phyloP scores from a whole-genome alignment of 2,113 vertebrate genomes.

The Solea senegalensis region DNA sequence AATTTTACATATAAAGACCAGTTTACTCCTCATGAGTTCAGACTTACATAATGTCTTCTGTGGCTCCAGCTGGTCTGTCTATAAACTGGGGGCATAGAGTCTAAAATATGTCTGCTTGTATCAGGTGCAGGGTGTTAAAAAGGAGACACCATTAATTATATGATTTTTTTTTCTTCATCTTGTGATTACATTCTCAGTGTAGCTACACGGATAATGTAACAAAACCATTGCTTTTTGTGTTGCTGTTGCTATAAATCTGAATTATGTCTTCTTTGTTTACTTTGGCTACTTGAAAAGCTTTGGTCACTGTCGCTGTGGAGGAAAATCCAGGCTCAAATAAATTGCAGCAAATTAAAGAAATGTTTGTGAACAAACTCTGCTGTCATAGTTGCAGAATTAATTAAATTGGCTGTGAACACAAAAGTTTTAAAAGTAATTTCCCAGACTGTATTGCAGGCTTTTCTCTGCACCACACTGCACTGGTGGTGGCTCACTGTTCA shows the following conservation, averaged over 20 bases:
- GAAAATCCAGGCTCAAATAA: background rate
- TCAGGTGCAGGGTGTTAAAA: constrained; percentile 4
- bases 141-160: background rate
- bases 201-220: background rate
- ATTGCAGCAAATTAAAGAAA: background rate
- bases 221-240: background rate
- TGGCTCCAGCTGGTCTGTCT: background rate
- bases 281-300: background rate
- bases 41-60: constrained; percentile 1
- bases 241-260: background rate
- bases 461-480: background rate
- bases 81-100: background rate
- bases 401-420: background rate
- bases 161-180: background rate
- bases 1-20: background rate
- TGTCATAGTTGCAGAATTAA: background rate
- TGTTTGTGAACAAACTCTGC: background rate
- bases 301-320: background rate
- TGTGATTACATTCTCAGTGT: background rate
- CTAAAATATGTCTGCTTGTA: constrained; percentile 15
- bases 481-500: background rate
- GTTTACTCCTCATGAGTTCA: background rate
- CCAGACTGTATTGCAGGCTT: background rate
- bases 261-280: background rate
- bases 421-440: background rate